These are phyloP conservation scores for Scolanthus callimorphus DNA, from an alignment of 92 coral and sea anemone species.

Conservation along the genomic window DNA sequence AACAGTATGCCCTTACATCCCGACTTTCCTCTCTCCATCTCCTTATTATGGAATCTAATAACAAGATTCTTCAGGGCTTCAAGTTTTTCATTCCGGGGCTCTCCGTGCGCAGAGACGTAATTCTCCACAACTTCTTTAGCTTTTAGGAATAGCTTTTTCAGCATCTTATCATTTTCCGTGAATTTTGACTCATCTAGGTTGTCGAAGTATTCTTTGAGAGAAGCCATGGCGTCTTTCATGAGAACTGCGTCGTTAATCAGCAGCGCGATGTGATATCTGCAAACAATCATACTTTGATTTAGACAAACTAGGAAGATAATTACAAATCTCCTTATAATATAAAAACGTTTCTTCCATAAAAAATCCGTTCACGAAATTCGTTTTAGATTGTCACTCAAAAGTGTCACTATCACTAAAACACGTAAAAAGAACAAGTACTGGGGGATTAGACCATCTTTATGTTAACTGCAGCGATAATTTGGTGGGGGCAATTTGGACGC, in stretches of 20 bases:
- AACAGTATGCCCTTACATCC: conserved; percentile 62
- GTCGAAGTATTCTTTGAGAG: conserved; percentile 21
- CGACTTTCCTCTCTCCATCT: background rate
- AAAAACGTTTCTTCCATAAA: no score
- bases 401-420: no score
- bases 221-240: conserved; percentile 44
- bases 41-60: conserved; percentile 13
- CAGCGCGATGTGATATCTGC: conserved; percentile 49
- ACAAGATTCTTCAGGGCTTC: conserved; percentile 25
- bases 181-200: conserved; percentile 17
- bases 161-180: conserved; percentile 10
- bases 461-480: no score
- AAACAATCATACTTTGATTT: background rate
- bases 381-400: no score
- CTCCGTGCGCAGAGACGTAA: background rate
- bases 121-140: conserved; percentile 27
- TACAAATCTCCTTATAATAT: background rate
- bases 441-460: no score
- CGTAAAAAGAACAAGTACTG: no score
- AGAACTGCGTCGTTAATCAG: conserved; percentile 51
- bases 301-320: background rate
- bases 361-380: no score
- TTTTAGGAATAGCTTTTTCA: conserved; percentile 1
- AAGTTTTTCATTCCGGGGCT: conserved; percentile 43
- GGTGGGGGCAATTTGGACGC: no score